phyloP scores from a whole-genome alignment of 2,888 invertebrate genomes.

The Thereva unica region DNA sequence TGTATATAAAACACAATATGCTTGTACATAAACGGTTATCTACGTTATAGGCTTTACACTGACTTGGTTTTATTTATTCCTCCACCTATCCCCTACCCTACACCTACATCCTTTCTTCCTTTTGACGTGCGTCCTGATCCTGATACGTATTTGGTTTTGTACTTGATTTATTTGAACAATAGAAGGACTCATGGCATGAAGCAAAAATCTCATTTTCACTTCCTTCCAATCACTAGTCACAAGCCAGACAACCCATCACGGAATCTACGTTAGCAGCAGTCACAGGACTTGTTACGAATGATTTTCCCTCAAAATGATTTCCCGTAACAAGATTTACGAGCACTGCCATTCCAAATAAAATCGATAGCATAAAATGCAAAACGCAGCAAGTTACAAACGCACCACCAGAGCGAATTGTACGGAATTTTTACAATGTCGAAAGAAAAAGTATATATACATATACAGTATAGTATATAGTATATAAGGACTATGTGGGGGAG shows the following conservation, averaged over 20 bases:
- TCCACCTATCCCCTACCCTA: neutral
- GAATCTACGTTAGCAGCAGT: no score
- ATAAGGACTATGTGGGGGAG: no score
- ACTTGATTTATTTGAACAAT: constrained; percentile 13
- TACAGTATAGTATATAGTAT: no score
- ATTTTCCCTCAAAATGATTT: constrained; percentile 5
- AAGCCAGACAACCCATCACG: no score
- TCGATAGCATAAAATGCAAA: constrained; percentile 3
- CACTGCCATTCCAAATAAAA: neutral
- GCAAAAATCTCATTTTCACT: no score
- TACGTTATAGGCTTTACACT: no score
- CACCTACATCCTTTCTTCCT: neutral
- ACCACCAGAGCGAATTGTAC: neutral
- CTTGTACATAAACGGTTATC: no score
- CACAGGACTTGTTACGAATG: neutral
- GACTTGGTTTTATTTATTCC: neutral
- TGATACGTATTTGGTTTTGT: constrained; percentile 1
- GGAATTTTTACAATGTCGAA: no score
- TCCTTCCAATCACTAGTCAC: no score
- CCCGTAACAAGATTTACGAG: constrained; percentile 11
- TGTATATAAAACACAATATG: no score
- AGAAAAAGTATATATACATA: no score
- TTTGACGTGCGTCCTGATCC: neutral
- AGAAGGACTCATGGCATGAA: no score
- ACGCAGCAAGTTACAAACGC: constrained; percentile 1